These are phyloP conservation scores for Malurus cyaneus DNA, from an alignment of 2,113 vertebrate species.

Conservation along the genomic window DNA sequence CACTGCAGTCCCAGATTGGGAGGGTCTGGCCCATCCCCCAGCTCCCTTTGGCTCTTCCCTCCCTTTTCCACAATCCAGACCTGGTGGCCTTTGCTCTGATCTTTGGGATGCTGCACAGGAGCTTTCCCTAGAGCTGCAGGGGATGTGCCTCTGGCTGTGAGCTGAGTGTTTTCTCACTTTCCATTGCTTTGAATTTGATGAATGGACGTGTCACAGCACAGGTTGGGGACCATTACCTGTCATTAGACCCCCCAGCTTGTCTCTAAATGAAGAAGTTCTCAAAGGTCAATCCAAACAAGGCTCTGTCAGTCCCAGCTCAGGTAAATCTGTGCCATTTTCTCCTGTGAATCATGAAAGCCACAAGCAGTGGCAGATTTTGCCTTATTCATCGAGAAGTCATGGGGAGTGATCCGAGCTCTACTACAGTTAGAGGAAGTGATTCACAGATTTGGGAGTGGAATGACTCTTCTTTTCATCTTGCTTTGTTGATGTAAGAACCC, in stretches of 20 bases:
- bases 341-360: neutral
- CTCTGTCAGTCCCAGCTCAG: neutral
- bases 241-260: too few relatives aligned
- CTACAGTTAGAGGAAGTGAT: neutral
- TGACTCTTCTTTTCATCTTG: neutral
- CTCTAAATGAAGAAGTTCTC: neutral
- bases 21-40: neutral
- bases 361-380: neutral
- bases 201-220: neutral
- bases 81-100: neutral
- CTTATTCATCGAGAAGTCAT: neutral
- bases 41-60: neutral
- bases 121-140: neutral
- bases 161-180: neutral
- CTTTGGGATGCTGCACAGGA: neutral
- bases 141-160: neutral
- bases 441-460: neutral
- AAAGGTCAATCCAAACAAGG: neutral
- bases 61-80: neutral
- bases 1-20: accelerated
- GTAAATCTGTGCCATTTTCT: neutral
- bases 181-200: neutral
- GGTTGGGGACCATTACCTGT: neutral
- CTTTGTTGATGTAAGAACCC: neutral
- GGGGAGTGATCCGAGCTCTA: neutral